Conservation (phyloP, 92 coral and sea anemone genomes). For the Zoanthus sansibaricus region DNA sequence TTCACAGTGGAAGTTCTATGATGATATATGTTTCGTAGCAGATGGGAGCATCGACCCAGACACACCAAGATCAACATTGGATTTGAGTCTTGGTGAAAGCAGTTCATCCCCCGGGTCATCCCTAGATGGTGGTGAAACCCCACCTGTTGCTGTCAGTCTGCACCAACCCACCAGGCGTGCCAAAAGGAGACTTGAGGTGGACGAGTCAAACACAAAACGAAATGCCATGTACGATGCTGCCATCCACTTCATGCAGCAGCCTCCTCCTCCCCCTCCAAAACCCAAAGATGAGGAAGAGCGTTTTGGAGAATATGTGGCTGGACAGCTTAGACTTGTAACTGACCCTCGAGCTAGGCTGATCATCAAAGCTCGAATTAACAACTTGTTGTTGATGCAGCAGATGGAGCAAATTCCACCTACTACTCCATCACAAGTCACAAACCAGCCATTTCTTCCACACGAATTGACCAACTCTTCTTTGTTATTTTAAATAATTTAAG, state of each 20-base stretch:
- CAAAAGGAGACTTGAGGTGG: constrained; percentile 1
- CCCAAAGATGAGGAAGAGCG: constrained; percentile 15
- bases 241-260: constrained; percentile 11
- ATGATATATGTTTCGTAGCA: background rate
- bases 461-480: constrained; percentile 16
- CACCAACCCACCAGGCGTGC: constrained; percentile 1
- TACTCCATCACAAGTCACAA: constrained; percentile 17
- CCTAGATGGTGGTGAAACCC: constrained; percentile 11
- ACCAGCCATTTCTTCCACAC: constrained; percentile 7
- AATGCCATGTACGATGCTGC: background rate
- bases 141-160: background rate
- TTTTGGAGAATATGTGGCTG: constrained; percentile 18
- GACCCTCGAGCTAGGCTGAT: constrained; percentile 14
- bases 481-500: constrained; percentile 2
- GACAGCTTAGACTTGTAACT: constrained; percentile 15
- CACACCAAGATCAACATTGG: background rate
- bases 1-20: constrained; percentile 2
- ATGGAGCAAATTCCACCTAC: constrained; percentile 22
- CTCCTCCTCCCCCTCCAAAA: constrained; percentile 14
- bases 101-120: background rate
- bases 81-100: background rate
- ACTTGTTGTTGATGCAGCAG: constrained; percentile 19
- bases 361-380: constrained; percentile 18
- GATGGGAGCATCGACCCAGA: background rate
- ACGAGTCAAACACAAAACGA: background rate